phyloP scores from a whole-genome alignment of 2,797 vertebrate species.

The Calcarius lapponicus region DNA sequence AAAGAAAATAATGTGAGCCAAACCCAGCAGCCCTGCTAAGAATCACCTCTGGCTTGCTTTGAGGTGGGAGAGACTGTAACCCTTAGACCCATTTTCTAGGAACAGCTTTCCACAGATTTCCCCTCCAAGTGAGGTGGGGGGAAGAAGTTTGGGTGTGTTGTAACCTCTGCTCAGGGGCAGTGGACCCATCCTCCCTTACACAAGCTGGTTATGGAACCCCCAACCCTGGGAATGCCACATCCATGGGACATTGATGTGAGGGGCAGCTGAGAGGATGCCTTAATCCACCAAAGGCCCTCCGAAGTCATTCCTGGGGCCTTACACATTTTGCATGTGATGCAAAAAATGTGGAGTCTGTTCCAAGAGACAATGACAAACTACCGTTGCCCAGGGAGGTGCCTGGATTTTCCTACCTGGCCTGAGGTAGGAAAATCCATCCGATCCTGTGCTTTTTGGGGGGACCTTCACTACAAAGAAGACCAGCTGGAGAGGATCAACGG shows the following conservation, averaged over 20 bases:
- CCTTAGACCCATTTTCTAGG: not conserved
- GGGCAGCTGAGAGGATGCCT: no score
- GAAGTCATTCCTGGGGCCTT: not conserved
- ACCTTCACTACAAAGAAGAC: not conserved
- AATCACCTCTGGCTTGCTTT: not conserved
- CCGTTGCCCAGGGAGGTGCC: not conserved
- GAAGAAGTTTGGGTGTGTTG: not conserved
- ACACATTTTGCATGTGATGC: not conserved
- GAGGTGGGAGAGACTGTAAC: no score
- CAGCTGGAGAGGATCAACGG: not conserved
- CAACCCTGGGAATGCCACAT: not conserved
- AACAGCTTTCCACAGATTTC: not conserved
- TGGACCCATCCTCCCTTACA: no score
- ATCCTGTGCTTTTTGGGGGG: rapidly evolving
- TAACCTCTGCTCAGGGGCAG: not conserved
- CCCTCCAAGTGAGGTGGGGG: no score
- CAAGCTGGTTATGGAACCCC: not conserved
- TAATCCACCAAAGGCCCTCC: not conserved
- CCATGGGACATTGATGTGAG: no score
- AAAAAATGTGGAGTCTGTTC: not conserved
- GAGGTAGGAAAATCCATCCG: not conserved
- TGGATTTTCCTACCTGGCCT: not conserved
- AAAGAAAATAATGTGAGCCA: no score
- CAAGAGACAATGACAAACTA: not conserved
- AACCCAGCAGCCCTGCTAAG: not conserved